Percentiles rank a stretch among this genome's conserved stretches.
Conservation (phyloP, 2,113 vertebrate genomes). For the Vulpes ferrilata region DNA sequence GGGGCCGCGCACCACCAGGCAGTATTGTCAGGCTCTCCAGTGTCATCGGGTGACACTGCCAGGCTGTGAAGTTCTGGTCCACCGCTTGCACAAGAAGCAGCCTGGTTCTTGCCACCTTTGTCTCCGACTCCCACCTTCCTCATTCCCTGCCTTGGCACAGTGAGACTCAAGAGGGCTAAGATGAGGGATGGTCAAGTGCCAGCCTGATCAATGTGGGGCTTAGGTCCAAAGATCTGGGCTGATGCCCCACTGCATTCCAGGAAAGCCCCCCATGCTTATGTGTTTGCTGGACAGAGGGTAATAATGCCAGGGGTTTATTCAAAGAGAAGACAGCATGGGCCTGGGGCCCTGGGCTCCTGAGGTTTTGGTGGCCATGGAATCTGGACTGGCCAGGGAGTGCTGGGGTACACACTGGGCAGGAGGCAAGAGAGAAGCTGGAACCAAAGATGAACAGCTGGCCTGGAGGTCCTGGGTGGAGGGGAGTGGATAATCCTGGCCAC, state of each 20-base stretch:
- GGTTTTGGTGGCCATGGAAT: neutral
- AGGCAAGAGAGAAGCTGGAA: neutral
- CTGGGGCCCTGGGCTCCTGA: neutral
- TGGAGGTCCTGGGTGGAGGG: neutral
- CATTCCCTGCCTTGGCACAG: neutral
- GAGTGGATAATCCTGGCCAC: neutral
- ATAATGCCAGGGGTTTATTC: neutral
- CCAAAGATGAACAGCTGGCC: neutral
- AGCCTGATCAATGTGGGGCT: neutral
- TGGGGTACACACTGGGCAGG: fast-evolving
- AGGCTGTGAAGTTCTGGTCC: neutral
- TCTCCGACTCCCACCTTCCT: neutral
- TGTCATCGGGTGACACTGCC: neutral
- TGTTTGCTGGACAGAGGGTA: neutral
- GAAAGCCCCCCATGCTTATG: neutral
- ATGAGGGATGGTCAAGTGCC: neutral
- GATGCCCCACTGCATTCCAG: neutral
- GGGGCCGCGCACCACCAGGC: fast-evolving
- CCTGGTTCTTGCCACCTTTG: neutral
- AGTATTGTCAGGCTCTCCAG: neutral
- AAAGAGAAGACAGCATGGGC: neutral
- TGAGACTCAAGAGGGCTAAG: neutral
- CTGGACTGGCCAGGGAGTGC: neutral
- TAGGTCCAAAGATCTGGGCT: neutral
- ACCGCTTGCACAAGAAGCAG: neutral